A percentile compares a stretch with the other conserved stretches of the same genome.
phyloP scores from a whole-genome alignment of 2,797 vertebrate genomes.

The Prunella strophiata region DNA sequence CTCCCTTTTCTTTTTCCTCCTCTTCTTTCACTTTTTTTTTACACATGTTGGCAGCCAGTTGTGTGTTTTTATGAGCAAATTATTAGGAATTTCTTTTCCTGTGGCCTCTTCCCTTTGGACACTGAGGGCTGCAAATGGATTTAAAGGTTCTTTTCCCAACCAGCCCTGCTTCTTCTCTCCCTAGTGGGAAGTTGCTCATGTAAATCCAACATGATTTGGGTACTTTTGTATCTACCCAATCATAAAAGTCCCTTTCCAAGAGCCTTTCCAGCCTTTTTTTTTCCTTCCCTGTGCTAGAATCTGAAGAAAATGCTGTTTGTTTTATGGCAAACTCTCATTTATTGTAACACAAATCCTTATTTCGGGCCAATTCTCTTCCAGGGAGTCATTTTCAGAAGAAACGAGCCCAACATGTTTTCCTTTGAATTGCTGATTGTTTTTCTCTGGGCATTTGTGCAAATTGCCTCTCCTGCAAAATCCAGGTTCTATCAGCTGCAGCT shows the following conservation, averaged over 20 bases:
- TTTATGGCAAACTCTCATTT: neutral
- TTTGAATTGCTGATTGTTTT: conserved; percentile 14
- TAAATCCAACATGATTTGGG: neutral
- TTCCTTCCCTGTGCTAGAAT: accelerated
- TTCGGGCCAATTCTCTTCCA: neutral
- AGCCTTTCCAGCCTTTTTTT: neutral
- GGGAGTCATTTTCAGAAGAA: conserved; percentile 30
- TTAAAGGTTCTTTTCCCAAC: neutral
- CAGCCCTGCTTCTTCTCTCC: neutral
- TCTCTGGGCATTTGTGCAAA: neutral
- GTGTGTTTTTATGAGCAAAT: neutral
- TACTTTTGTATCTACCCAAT: neutral
- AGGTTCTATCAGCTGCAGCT: neutral
- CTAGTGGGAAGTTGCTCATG: neutral
- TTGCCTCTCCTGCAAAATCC: conserved; percentile 30
- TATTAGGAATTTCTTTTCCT: neutral
- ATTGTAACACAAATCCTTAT: neutral
- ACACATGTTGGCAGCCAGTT: neutral
- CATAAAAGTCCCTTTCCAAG: neutral
- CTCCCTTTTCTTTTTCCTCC: neutral
- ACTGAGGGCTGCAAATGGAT: neutral
- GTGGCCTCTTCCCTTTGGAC: neutral
- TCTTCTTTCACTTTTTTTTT: neutral
- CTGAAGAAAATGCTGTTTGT: neutral
- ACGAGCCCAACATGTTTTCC: neutral